phyloP scores from a whole-genome alignment of 2,113 vertebrate species.

The Tiliqua scincoides region DNA sequence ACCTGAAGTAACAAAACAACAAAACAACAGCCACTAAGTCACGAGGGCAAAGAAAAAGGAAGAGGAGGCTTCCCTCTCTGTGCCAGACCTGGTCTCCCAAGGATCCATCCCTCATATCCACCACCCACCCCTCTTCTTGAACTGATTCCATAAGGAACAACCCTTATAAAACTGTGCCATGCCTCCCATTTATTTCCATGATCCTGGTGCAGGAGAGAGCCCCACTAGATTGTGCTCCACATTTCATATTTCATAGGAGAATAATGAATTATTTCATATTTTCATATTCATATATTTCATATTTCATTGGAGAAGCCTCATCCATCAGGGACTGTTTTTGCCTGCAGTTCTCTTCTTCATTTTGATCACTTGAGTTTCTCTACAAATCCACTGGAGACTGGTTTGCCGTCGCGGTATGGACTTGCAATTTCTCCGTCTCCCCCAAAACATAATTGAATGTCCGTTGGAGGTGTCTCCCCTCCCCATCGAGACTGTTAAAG shows the following conservation, averaged over 20 bases:
- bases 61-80: no score
- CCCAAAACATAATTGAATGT: slow-evolving; percentile 10
- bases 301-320: slow-evolving; percentile 52
- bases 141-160: no score
- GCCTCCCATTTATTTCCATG: no score
- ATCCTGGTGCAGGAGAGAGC: not conserved
- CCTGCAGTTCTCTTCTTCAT: slow-evolving; percentile 37
- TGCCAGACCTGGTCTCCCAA: no score
- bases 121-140: no score
- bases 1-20: no score
- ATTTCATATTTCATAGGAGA: slow-evolving; percentile 50
- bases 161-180: no score
- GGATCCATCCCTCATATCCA: no score
- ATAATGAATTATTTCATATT: no score
- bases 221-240: slow-evolving; percentile 65
- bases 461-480: slow-evolving; percentile 8
- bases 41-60: no score
- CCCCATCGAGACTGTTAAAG: slow-evolving; percentile 31
- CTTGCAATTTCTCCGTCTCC: slow-evolving; percentile 42
- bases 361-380: slow-evolving; percentile 38
- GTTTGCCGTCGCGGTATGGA: slow-evolving; percentile 47
- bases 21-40: no score
- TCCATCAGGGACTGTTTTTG: slow-evolving; percentile 45
- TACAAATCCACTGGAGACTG: slow-evolving; percentile 35
- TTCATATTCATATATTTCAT: no score